These are phyloP conservation scores for Brachionus koreanus DNA, from an alignment of 1,140 invertebrate genomes.

Conservation along the genomic window DNA sequence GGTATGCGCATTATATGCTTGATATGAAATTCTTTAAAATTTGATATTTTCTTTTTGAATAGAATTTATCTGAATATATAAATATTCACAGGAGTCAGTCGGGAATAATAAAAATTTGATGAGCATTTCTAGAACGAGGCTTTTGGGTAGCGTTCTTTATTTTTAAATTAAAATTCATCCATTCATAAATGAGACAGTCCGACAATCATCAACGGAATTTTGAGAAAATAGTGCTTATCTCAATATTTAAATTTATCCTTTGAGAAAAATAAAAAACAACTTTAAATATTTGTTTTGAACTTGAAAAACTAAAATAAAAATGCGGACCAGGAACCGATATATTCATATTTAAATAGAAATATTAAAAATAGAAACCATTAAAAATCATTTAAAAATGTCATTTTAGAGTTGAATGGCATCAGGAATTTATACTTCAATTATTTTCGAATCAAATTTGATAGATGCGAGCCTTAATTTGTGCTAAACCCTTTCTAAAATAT, in stretches of 20 bases:
- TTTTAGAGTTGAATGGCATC: neutral
- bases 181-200: neutral
- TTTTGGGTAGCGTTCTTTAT: neutral
- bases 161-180: neutral
- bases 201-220: conserved; percentile 30
- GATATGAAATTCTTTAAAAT: neutral
- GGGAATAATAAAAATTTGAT: neutral
- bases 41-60: neutral
- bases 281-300: neutral
- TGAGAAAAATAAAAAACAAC: conserved; percentile 12
- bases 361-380: neutral
- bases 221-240: conserved; percentile 18
- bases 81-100: neutral
- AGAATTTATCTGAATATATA: neutral
- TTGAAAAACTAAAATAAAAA: neutral
- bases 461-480: neutral
- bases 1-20: neutral
- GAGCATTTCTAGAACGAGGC: conserved; percentile 9
- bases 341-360: neutral
- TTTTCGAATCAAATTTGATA: neutral
- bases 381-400: neutral
- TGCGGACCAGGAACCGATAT: neutral
- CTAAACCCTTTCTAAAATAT: neutral
- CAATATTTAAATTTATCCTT: conserved; percentile 9
- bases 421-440: conserved; percentile 1